These are phyloP conservation scores for Sesia bembeciformis DNA, from an alignment of 2,888 invertebrate species.

Conservation along the genomic window DNA sequence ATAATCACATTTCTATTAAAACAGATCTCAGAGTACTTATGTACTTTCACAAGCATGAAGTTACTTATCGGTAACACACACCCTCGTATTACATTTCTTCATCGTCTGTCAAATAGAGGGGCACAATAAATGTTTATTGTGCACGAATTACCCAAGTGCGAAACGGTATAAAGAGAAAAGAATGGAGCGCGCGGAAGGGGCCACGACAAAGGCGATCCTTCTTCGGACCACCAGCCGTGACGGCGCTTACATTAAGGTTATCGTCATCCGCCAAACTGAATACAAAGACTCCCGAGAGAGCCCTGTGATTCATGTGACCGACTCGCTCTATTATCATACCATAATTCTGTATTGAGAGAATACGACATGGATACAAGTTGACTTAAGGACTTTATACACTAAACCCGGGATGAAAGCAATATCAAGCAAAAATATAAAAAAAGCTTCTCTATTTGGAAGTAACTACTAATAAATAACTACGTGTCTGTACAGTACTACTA, in stretches of 20 bases:
- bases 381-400: conserved; percentile 17
- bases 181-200: conserved; percentile 63
- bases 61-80: conserved; percentile 26
- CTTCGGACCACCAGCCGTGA: conserved; percentile 68
- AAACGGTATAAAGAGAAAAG: conserved; percentile 70
- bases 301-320: conserved; percentile 62
- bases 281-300: conserved; percentile 59
- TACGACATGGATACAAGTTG: conserved; percentile 27
- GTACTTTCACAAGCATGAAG: too few relatives aligned
- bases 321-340: conserved; percentile 49
- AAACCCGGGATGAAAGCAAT: not conserved
- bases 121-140: conserved; percentile 73
- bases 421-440: too few relatives aligned
- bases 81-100: conserved; percentile 63
- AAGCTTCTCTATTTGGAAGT: too few relatives aligned
- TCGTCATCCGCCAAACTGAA: conserved; percentile 70
- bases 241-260: conserved; percentile 73
- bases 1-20: too few relatives aligned
- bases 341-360: conserved; percentile 42
- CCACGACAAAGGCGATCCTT: conserved; percentile 70
- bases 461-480: too few relatives aligned
- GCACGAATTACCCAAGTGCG: conserved; percentile 71
- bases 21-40: too few relatives aligned
- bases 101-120: conserved; percentile 68
- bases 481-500: too few relatives aligned